Base-by-base conservation (phyloP, 1,140 invertebrate species). In the Drosophila ananassae region DNA sequence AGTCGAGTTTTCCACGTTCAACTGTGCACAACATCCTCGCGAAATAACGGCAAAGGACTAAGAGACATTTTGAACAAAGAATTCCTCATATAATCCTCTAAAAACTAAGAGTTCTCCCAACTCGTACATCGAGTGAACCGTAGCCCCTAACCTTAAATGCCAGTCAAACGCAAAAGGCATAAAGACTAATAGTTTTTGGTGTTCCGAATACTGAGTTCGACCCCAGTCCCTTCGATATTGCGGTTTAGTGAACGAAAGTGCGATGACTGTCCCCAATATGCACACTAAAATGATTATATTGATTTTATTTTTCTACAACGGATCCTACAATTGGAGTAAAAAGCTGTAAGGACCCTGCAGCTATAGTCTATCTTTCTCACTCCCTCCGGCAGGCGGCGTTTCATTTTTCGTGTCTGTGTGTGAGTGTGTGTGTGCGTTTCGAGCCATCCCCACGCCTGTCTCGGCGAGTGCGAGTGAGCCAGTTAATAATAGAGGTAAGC, bases 241-340 rank as follows among this genome's bases (percentile, higher is more conserved):
- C n/a, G 37, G 24, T 17, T 21, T 44, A 6, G 41, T 25, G 10
- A 30, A 68, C 48, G 13, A 32, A 12, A 68, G 51, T 90, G 87
- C 68, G 22, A 90, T 91, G 90, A 87, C 84, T 84, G 79, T 82
- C 58, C 63, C 58, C 77, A 91, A 91, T 79, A 90, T 90, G 90
- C 83, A 91, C 73, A 71, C 61, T 52, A 90, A 89, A 90, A 79
- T 84, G 73, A 90, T 91, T 56, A 91, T 91, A 90, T 90, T 91
- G 82, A 91, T 91, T 90, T 91, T 91, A 77, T 91, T 91, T 91
- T 91, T 91, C 87, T 91, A 91, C 68, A 91, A 91, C 89, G 90
- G 90, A 77, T 91, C 90, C 51, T 91, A 91, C 75, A 91, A 91
- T 91, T 91, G 90, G 90, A 91, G 79, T 91, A 91, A 90, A 87